Evolutionary conservation across 2,797 vertebrate species (phyloP), one percentile per base, ranked within the genome.

Genomic region (Onychomys torridus): DNA sequence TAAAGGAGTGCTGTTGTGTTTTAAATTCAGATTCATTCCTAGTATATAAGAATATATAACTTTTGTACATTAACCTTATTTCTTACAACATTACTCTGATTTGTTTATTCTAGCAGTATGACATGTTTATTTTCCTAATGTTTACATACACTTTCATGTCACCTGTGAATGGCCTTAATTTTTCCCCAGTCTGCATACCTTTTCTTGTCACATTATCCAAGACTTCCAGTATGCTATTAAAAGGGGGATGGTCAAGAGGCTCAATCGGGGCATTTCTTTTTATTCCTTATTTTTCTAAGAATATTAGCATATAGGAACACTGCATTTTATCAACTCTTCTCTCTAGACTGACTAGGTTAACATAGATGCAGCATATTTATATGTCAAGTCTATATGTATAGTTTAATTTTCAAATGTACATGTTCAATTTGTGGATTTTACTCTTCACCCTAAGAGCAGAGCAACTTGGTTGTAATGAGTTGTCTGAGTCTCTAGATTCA

Each of bases 241-340:
- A 81, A 90, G 77, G 34, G 34, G 23, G 63, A 16, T 57, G 23
- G 0, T 61, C 8, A 49, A 40, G 81, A 25, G 21, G 63, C n/a
- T 92, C 86, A n/a, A 14, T 79, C 8, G 16, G 55, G 40, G 1
- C n/a, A 63, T 71, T 94, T 61, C 32, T 91, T 94, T 91, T 95
- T 93, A 79, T 75, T 93, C 9, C 57, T 94, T 43, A 73, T 84
- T 91, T 96, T 40, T 67, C 65, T 71, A 84, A 77, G 69, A 88
- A 73, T 89, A 78, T 93, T 71, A 90, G 61, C 88, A 57, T 86
- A 57, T 71, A 29, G 73, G 25, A 85, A 12, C 84, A 78, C 25
- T 88, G 34, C 77, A 69, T 94, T 95, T 86, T 81, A 93, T 82
- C 52, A 91, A 27, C 69, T 84, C 23, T 49, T 88, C 95, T 95